Evolutionary conservation across 64 coral and sea anemone genomes (phyloP).

Genomic region (Actinia equina): DNA sequence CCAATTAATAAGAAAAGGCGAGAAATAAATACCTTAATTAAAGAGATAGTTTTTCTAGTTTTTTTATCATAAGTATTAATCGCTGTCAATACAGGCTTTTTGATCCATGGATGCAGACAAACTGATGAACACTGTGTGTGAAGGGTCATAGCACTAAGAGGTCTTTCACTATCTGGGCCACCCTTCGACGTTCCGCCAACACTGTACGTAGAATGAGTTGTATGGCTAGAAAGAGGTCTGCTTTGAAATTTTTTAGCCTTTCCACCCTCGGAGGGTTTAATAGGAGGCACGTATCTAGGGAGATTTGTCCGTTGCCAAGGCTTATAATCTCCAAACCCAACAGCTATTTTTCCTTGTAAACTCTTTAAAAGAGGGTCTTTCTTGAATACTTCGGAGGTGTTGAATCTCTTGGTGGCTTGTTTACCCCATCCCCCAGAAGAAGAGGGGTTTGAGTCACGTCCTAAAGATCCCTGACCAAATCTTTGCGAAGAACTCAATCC

Average conservation of each 20-base stretch:
- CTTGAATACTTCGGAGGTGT: conserved; percentile 42
- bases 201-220: conserved; percentile 34
- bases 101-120: conserved; percentile 86
- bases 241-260: conserved; percentile 8
- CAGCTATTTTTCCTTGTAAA: conserved; percentile 59
- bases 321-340: conserved; percentile 61
- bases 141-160: conserved; percentile 57
- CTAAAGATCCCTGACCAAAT: not conserved
- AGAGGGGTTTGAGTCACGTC: not conserved
- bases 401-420: conserved; percentile 53
- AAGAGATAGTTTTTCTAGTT: conserved; percentile 56
- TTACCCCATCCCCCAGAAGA: conserved; percentile 59
- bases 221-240: conserved; percentile 47
- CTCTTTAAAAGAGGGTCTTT: conserved; percentile 65
- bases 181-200: not conserved
- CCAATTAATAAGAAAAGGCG: not conserved
- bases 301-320: conserved; percentile 71
- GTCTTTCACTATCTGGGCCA: conserved; percentile 26
- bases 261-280: not conserved
- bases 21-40: conserved; percentile 66
- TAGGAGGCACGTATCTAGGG: conserved; percentile 10
- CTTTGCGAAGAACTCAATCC: not conserved
- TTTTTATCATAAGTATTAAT: conserved; percentile 43
- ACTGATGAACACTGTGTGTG: conserved; percentile 72
- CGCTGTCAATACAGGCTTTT: conserved; percentile 49